Evolutionary conservation across 2,888 invertebrate species (phyloP).

Genomic region (Eupithecia subfuscata): DNA sequence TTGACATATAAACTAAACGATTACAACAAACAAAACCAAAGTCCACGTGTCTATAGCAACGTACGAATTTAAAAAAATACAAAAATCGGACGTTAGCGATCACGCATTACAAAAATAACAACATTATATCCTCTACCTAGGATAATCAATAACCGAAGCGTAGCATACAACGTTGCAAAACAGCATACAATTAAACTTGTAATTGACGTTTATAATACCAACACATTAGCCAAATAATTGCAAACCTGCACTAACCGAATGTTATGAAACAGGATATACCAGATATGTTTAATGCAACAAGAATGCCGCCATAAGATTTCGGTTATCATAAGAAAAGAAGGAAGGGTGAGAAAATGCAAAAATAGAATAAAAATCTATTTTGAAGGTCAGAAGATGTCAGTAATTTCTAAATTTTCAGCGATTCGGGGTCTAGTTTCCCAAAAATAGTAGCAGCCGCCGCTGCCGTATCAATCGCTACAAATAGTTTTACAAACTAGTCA

Average conservation of each 20-base stretch:
- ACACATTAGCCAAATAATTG: slow-evolving; percentile 17
- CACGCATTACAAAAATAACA: slow-evolving; percentile 8
- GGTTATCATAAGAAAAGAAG: too few relatives aligned
- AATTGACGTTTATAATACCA: slow-evolving; percentile 23
- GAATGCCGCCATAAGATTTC: background rate
- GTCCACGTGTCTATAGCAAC: background rate
- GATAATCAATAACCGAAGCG: slow-evolving; percentile 33
- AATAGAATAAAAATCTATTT: too few relatives aligned
- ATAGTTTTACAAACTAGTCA: background rate
- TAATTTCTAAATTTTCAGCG: background rate
- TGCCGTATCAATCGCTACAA: background rate
- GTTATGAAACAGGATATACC: slow-evolving; percentile 1
- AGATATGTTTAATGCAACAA: background rate
- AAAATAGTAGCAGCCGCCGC: background rate
- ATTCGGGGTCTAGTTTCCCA: background rate
- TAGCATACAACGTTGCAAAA: slow-evolving; percentile 33
- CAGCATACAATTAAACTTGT: slow-evolving; percentile 22
- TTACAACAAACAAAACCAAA: background rate
- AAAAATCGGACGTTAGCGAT: slow-evolving; percentile 5
- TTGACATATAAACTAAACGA: background rate
- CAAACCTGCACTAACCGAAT: background rate
- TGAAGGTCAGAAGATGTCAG: too few relatives aligned
- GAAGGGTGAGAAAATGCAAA: too few relatives aligned
- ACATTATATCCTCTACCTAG: slow-evolving; percentile 20
- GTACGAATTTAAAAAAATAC: background rate